Evolutionary conservation across 2,797 vertebrate species (phyloP).

Genomic region (Heterohyrax brucei): DNA sequence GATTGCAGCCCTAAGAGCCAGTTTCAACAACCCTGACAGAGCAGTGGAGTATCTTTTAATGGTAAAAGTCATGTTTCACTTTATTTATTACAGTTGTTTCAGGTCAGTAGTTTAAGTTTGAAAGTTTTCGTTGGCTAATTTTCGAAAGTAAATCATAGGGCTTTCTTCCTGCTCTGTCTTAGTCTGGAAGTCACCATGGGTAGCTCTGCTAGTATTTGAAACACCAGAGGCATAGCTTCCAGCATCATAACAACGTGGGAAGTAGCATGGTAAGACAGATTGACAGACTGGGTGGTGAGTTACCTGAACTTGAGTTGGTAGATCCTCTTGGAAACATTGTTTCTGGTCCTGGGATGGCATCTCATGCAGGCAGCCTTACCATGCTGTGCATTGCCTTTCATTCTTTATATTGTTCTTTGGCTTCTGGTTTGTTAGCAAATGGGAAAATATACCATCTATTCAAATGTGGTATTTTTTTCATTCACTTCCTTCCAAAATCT

Average conservation of each 20-base stretch:
- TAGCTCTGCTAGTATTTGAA: not conserved
- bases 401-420: not conserved
- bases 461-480: not conserved
- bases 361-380: not conserved
- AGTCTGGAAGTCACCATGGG: not conserved
- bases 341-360: not conserved
- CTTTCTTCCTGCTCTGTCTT: not conserved
- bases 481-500: constrained; percentile 16
- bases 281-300: not conserved
- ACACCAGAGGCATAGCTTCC: not conserved
- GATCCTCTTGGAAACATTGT: not conserved
- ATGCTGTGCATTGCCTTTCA: not conserved
- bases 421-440: constrained; percentile 32
- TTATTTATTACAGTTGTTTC: constrained; percentile 47
- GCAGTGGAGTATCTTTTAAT: constrained; percentile 98
- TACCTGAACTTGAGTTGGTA: not conserved
- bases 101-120: constrained; percentile 38
- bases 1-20: constrained; percentile 96
- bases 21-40: constrained; percentile 99
- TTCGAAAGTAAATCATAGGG: no score
- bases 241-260: not conserved
- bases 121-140: not conserved
- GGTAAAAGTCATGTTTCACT: constrained; percentile 89
- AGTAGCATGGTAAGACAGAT: not conserved
- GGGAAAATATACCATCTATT: constrained; percentile 28